Evolutionary conservation across 2,113 vertebrate genomes (phyloP), one percentile per base, ranked within the genome.

Genomic region (Etheostoma cragini): DNA sequence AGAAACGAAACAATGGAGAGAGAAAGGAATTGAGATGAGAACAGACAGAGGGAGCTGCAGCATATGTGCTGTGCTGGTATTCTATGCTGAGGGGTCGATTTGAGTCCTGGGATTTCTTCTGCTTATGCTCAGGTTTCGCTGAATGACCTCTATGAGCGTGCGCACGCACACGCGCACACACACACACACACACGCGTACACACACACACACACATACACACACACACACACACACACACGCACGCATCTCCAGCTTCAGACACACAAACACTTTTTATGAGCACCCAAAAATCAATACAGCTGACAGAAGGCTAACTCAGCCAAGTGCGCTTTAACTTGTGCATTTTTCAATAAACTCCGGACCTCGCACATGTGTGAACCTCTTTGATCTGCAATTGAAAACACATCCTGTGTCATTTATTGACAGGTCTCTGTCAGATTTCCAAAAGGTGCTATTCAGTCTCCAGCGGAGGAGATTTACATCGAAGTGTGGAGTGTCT

Each of bases 61-160:
- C 81, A 81, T 81, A 88, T 88, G 90, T 87, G 92, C 91, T 91
- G 91, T 84, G 93, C 86, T 91, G 92, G 89, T 92, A 90, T 92
- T 93, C 87, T 81, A 47, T 80, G 82, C 72, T 33, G 62, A 72
- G 60, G 75, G 91, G 86, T 94, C 91, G 92, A 95, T 95, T 89
- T 33, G 81, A 87, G 90, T 92, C 79, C 88, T 88, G 93, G 91
- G 93, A 92, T 92, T 91, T 88, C 88, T 93, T 88, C 80, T 83
- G 85, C 91, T 80, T 68, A 7, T 35, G 81, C 89, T 95, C 93
- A 82, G 90, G 92, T 95, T 95, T 94, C 94, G 85, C 92, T 90
- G 87, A 88, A 87, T 94, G 93, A 95, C 94, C 94, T 95, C 92
- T 93, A 87, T 72, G 72, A 79, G 83, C 57, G 50, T 63, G 50